Percentiles rank a stretch among this genome's conserved stretches.
These are phyloP conservation scores for Scaeva pyrastri DNA, from an alignment of 2,888 invertebrate genomes.

Conservation along the genomic window DNA sequence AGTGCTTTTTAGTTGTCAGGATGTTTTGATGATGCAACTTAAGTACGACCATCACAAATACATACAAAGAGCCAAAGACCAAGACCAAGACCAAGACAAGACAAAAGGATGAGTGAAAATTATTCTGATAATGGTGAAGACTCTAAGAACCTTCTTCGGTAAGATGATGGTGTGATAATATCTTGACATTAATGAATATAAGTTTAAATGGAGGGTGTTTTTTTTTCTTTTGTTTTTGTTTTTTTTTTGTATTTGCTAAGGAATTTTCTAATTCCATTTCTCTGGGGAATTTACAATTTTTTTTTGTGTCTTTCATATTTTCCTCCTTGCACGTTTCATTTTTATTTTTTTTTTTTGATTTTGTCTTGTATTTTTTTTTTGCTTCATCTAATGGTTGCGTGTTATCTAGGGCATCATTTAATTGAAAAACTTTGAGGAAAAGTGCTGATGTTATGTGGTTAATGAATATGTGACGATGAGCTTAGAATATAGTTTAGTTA, in stretches of 20 bases:
- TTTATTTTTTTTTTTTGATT: neutral
- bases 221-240: neutral
- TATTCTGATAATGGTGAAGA: conserved; percentile 52
- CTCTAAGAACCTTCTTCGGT: conserved; percentile 22
- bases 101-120: conserved; percentile 25
- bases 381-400: conserved; percentile 52
- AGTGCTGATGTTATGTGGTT: conserved; percentile 72
- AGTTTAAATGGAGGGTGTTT: conserved; percentile 49
- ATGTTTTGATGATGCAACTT: conserved; percentile 28
- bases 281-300: conserved; percentile 41
- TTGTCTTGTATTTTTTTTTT: neutral
- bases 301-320: conserved; percentile 6
- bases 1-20: neutral
- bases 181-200: conserved; percentile 66
- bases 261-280: conserved; percentile 52
- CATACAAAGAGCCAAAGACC: neutral
- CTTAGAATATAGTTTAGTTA: conserved; percentile 43
- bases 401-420: conserved; percentile 74
- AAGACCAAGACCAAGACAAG: neutral
- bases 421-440: conserved; percentile 74
- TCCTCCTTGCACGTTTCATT: conserved; percentile 24
- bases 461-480: conserved; percentile 73
- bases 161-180: conserved; percentile 53
- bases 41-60: neutral
- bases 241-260: no score